These are phyloP conservation scores for Schizaphis graminum DNA, from an alignment of 2,888 invertebrate genomes.

Conservation along the genomic window DNA sequence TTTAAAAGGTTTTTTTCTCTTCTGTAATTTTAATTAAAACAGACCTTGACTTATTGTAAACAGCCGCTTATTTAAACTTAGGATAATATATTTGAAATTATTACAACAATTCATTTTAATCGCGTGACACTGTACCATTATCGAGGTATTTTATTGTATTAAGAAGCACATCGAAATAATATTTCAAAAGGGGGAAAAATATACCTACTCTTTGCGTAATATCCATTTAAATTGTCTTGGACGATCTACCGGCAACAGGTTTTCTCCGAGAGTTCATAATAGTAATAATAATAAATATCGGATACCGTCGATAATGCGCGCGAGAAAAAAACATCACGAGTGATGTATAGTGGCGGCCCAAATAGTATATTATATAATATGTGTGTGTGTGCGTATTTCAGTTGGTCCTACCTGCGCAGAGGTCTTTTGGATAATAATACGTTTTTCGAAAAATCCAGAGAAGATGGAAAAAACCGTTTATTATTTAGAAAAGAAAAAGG, in stretches of 20 bases:
- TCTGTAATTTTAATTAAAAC: conserved; percentile 33
- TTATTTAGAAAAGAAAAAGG: conserved; percentile 51
- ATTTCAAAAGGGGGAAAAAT: conserved; percentile 29
- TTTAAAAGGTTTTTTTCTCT: background rate
- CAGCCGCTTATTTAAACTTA: background rate
- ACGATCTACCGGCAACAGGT: conserved; percentile 58
- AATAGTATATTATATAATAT: background rate
- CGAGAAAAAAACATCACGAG: conserved; percentile 31
- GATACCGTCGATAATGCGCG: conserved; percentile 59
- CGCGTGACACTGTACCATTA: conserved; percentile 63
- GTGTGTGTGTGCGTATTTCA: background rate
- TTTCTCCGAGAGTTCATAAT: conserved; percentile 28
- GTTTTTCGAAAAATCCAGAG: conserved; percentile 31
- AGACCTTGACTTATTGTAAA: background rate
- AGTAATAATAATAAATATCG: conserved; percentile 59
- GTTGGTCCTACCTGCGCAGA: conserved; percentile 25
- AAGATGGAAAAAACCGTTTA: conserved; percentile 37
- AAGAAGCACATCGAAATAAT: conserved; percentile 25
- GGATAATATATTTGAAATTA: background rate
- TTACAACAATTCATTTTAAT: conserved; percentile 54
- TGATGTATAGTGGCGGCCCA: conserved; percentile 19
- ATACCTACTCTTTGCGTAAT: conserved; percentile 47
- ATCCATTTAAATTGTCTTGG: conserved; percentile 55
- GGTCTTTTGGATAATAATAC: conserved; percentile 38
- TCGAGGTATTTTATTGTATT: conserved; percentile 55